A percentile compares a stretch with the other conserved stretches of the same genome.
Conservation (phyloP, 2,797 vertebrate species). For the Rhodeus uyekii region DNA sequence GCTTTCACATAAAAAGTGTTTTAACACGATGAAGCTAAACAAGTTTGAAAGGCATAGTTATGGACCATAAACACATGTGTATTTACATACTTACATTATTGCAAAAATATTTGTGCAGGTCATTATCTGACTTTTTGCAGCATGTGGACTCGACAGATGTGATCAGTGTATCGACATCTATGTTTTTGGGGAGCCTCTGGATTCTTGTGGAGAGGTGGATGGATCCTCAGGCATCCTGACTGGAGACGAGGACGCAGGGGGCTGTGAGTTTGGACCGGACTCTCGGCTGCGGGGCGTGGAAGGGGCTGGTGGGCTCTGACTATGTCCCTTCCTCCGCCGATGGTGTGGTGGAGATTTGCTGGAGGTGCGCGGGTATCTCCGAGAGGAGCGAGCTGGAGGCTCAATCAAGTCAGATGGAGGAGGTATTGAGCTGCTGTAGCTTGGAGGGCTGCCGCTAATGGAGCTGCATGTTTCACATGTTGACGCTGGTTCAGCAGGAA, state of each 20-base stretch:
- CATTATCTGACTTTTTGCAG: conserved; percentile 43
- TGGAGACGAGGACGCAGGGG: conserved; percentile 65
- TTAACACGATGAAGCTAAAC: conserved; percentile 17
- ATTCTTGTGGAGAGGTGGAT: conserved; percentile 69
- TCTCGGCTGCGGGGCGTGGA: conserved; percentile 68
- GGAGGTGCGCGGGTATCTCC: conserved; percentile 77
- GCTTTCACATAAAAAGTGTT: background rate
- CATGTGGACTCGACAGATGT: conserved; percentile 7
- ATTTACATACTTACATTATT: conserved; percentile 45
- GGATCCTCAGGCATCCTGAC: conserved; percentile 73
- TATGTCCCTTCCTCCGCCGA: conserved; percentile 62
- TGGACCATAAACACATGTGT: conserved; percentile 21
- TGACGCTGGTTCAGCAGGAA: conserved; percentile 74
- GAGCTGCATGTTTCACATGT: conserved; percentile 74
- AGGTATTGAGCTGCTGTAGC: conserved; percentile 68
- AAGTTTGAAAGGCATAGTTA: background rate
- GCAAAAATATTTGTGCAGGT: conserved; percentile 24
- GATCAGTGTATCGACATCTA: conserved; percentile 17
- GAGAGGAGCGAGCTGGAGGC: conserved; percentile 71
- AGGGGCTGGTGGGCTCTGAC: conserved; percentile 66
- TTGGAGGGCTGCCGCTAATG: conserved; percentile 74
- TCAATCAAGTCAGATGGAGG: conserved; percentile 70
- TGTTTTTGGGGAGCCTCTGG: conserved; percentile 64
- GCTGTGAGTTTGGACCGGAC: conserved; percentile 70
- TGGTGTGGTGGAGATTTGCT: conserved; percentile 74